Percentiles rank a stretch among this genome's conserved stretches.
Evolutionary conservation across 2,113 vertebrate genomes (phyloP).

Genomic region (Bucco capensis): DNA sequence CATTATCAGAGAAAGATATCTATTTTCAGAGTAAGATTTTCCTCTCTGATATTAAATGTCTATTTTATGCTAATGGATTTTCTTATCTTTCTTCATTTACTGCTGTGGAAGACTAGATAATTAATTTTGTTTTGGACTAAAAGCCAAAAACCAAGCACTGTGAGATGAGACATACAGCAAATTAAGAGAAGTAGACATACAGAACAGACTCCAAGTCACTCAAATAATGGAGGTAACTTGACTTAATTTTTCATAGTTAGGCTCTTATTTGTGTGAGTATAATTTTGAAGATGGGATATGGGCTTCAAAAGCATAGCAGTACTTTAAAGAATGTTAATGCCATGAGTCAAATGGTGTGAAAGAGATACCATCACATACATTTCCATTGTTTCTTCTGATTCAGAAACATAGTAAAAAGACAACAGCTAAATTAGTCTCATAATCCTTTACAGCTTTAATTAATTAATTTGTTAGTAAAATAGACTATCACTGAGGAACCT

Average conservation of each 20-base stretch:
- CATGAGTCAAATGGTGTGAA: neutral
- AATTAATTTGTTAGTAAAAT: neutral
- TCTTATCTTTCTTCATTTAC: neutral
- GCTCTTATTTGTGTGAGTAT: neutral
- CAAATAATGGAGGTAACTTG: neutral
- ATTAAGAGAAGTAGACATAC: neutral
- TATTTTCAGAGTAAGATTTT: neutral
- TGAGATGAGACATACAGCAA: neutral
- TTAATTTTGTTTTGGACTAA: neutral
- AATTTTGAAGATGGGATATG: neutral
- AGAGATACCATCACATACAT: neutral
- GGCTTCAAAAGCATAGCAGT: neutral
- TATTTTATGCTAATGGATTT: neutral
- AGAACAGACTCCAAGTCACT: neutral
- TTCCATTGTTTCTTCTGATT: neutral
- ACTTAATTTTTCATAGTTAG: neutral
- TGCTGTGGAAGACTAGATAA: neutral
- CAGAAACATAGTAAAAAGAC: neutral
- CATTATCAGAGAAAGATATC: neutral
- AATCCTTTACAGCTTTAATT: neutral
- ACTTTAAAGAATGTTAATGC: neutral
- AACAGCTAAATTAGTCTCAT: neutral
- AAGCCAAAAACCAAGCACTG: accelerated
- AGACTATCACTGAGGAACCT: neutral
- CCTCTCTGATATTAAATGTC: neutral